Evolutionary conservation across 2,797 vertebrate genomes (phyloP).

Genomic region (Spondyliosoma cantharus): DNA sequence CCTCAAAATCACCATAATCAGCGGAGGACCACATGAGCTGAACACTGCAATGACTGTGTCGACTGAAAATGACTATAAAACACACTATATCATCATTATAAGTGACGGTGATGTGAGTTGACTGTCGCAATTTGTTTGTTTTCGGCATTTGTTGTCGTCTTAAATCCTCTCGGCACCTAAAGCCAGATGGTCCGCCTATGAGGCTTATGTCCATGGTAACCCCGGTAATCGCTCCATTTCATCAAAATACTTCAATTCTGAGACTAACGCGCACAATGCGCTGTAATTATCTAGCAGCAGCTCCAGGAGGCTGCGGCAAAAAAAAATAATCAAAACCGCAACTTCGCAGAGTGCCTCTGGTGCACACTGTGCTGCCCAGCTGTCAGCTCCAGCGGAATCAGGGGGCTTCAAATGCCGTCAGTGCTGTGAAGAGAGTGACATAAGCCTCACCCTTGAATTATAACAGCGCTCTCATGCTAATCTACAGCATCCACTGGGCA

Average conservation of each 20-base stretch:
- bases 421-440: conserved; percentile 3
- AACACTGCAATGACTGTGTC: background rate
- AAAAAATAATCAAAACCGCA: background rate
- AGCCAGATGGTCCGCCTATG: conserved; percentile 1
- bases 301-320: background rate
- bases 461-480: conserved; percentile 51
- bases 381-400: conserved; percentile 15
- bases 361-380: background rate
- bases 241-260: background rate
- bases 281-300: background rate
- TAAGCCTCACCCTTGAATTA: conserved; percentile 28
- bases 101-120: background rate
- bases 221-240: background rate
- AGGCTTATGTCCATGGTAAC: background rate
- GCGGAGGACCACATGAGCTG: conserved; percentile 2
- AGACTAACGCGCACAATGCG: background rate
- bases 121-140: background rate
- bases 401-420: background rate
- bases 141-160: conserved; percentile 26
- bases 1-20: conserved; percentile 32
- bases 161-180: conserved; percentile 25
- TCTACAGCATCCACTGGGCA: conserved; percentile 58
- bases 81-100: background rate
- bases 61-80: background rate
- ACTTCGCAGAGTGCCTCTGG: background rate